phyloP scores from a whole-genome alignment of 2,113 vertebrate genomes.

The Limnothrissa miodon region DNA sequence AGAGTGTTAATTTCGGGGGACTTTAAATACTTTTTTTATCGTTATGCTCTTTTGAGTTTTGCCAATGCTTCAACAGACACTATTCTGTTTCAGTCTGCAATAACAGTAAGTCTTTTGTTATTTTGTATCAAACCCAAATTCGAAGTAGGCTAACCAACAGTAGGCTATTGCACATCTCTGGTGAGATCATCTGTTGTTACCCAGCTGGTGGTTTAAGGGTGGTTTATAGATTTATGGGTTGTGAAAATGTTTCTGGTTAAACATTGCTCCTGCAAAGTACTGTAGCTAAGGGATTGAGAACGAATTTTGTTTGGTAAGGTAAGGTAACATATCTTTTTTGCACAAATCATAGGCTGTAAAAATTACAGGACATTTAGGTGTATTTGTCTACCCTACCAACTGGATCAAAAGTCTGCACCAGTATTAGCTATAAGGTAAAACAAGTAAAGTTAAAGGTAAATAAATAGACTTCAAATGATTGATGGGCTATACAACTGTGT shows the following conservation, averaged over 20 bases:
- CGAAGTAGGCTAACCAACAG: not conserved
- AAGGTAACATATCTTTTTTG: not conserved
- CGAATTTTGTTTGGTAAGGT: not conserved
- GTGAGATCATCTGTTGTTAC: not conserved
- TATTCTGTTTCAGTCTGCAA: not conserved
- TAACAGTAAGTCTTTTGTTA: not conserved
- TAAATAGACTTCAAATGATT: not conserved
- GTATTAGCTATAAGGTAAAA: not conserved
- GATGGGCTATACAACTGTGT: not conserved
- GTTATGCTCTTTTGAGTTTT: not conserved
- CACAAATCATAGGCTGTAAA: not conserved
- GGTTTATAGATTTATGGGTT: not conserved
- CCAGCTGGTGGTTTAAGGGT: not conserved
- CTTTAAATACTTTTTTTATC: not conserved
- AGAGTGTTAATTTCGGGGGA: not conserved
- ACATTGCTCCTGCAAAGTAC: not conserved
- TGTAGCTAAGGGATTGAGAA: too few species aligned
- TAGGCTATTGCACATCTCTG: not conserved
- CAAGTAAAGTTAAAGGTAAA: not conserved
- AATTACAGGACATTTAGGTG: not conserved
- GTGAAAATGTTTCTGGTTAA: not conserved
- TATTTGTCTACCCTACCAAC: not conserved
- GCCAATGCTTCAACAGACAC: not conserved
- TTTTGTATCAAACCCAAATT: not conserved
- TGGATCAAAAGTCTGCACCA: not conserved